phyloP scores from a whole-genome alignment of 2,888 invertebrate species.

The Heliconius cydno region DNA sequence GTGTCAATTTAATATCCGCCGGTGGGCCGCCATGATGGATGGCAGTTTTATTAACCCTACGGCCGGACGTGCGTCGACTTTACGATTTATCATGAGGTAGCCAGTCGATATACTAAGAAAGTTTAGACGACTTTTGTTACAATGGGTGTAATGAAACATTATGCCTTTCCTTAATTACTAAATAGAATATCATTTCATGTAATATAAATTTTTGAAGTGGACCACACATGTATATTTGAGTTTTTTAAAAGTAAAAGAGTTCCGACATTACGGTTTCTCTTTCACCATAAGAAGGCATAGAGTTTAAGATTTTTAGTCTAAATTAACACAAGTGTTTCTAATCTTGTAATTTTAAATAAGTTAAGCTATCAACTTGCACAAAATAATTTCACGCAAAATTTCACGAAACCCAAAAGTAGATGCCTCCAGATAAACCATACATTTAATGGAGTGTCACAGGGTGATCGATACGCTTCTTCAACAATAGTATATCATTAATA shows the following conservation, averaged over 20 bases:
- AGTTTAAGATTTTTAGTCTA: neutral
- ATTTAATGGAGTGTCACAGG: constrained; percentile 51
- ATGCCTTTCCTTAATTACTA: neutral
- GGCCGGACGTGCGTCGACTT: constrained; percentile 57
- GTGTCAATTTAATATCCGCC: constrained; percentile 80
- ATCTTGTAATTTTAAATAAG: neutral
- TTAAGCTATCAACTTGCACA: neutral
- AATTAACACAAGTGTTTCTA: neutral
- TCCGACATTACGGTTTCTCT: neutral
- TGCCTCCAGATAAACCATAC: constrained; percentile 37
- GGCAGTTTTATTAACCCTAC: constrained; percentile 69
- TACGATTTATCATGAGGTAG: constrained; percentile 58
- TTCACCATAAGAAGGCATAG: neutral
- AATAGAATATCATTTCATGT: neutral
- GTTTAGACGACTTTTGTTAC: constrained; percentile 48
- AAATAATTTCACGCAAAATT: neutral
- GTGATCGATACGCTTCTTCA: constrained; percentile 58
- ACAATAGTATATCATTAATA: constrained; percentile 73
- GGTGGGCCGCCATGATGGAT: constrained; percentile 72
- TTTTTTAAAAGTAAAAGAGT: neutral
- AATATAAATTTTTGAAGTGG: neutral
- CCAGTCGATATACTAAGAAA: constrained; percentile 55
- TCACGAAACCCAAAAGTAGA: constrained; percentile 36
- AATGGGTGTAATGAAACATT: constrained; percentile 41
- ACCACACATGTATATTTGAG: neutral